Evolutionary conservation across 2,113 vertebrate species (phyloP), one percentile per base, ranked within the genome.

Genomic region (Eulacestoma nigropectus): DNA sequence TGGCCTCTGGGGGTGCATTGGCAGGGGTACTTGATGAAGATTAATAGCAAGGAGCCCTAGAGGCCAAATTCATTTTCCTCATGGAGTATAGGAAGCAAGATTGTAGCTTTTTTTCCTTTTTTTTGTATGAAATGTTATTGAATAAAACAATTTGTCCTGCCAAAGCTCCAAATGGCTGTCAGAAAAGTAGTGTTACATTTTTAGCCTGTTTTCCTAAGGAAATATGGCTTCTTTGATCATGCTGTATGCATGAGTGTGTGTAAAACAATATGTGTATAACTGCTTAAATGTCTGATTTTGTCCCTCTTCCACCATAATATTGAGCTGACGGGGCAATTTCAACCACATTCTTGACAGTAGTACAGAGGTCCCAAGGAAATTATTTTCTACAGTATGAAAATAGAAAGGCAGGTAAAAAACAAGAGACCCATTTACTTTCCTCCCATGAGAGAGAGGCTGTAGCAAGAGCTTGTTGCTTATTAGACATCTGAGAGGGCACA

Each of bases 41-140:
- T 91, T 95, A 93, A 96, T 94, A 79, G 30, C 75, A 91, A 82
- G 67, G 35, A 79, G 35, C 35, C 67, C 90, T 86, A 35, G 75
- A 91, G 87, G 79, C 78, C 84, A 91, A 88, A 91, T 94, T 91
- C 76, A 83, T 97, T 95, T 96, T 93, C 63, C 50, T 80, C 22
- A 15, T 85, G 57, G 47, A 60, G 35, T 62, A 82, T 15, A 83
- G 89, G 55, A 80, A 63, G 19, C 25, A 65, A 65, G 46, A 73
- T 8, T 70, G 42, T 50, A 90, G 37, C 50, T 87, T 84, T 56
- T 85, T 85, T 95, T 76, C 44, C 41, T 87, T 92, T 63, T 87
- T 92, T 64, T n/a, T 9, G 29, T 91, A 83, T 74, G 78, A 76
- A 88, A 93, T 90, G 46, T 26, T 59, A 67, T 80, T 67, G 78